Percentiles rank a stretch among this genome's conserved stretches.
phyloP scores from a whole-genome alignment of 1,140 invertebrate species.

The Spodoptera frugiperda region DNA sequence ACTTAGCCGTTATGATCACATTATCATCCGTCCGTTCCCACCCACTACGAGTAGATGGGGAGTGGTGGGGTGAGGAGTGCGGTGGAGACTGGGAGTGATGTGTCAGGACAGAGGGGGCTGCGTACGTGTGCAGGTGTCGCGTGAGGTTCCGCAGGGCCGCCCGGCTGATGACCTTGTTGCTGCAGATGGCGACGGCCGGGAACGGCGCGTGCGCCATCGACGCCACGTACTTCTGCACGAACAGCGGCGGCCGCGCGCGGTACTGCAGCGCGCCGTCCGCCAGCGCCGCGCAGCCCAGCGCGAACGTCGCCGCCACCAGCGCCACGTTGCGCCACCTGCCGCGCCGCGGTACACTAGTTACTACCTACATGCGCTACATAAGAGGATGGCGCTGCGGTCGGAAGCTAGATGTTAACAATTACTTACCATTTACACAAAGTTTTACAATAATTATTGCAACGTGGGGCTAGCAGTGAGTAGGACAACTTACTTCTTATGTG shows the following conservation, averaged over 20 bases:
- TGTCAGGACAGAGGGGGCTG: neutral
- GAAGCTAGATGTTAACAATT: too few relatives aligned
- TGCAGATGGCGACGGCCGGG: conserved; percentile 67
- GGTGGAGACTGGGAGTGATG: too few relatives aligned
- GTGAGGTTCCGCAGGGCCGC: conserved; percentile 52
- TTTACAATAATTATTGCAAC: too few relatives aligned
- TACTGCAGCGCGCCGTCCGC: neutral
- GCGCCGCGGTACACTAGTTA: neutral
- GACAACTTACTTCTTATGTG: neutral
- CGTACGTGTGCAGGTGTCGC: conserved; percentile 49
- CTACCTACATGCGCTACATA: too few relatives aligned
- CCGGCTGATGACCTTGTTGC: conserved; percentile 62
- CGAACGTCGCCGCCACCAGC: neutral
- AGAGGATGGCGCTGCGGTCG: too few relatives aligned
- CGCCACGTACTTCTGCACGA: conserved; percentile 15
- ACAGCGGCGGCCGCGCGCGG: conserved; percentile 51
- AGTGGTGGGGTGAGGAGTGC: too few relatives aligned
- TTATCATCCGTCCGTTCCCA: too few relatives aligned
- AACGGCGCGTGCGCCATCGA: conserved; percentile 51
- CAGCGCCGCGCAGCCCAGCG: neutral
- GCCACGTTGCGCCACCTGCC: conserved; percentile 7
- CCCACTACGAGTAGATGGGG: too few relatives aligned
- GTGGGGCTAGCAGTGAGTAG: too few relatives aligned
- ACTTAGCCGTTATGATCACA: too few relatives aligned
- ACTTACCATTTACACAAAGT: too few relatives aligned